Evolutionary conservation across 53 echinoderm and acorn worm species (phyloP).

Genomic region (Apostichopus leukothele): DNA sequence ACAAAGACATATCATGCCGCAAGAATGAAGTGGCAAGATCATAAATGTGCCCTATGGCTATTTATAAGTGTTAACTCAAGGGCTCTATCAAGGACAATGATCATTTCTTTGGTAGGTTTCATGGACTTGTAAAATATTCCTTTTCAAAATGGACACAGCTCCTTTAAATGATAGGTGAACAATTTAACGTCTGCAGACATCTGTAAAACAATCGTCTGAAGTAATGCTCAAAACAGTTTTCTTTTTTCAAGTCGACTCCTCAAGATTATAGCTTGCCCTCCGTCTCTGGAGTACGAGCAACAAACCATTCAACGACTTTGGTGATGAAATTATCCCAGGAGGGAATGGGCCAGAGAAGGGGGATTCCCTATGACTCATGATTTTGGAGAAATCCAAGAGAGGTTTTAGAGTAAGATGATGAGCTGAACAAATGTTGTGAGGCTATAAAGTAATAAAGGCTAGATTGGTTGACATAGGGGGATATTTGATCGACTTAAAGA

Average conservation of each 20-base stretch:
- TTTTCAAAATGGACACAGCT: neutral
- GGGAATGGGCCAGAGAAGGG: neutral
- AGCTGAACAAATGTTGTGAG: slow-evolving; percentile 10
- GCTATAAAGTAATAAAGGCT: slow-evolving; percentile 6
- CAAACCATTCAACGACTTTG: slow-evolving; percentile 2
- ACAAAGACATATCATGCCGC: too few species aligned
- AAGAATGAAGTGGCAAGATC: too few species aligned
- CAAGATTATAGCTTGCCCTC: slow-evolving; percentile 6
- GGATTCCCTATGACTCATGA: slow-evolving; percentile 8
- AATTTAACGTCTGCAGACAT: slow-evolving; percentile 1
- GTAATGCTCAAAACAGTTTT: neutral
- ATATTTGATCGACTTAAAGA: slow-evolving; percentile 7
- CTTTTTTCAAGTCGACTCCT: slow-evolving; percentile 9
- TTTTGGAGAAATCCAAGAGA: slow-evolving; percentile 2
- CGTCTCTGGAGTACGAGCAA: slow-evolving; percentile 7
- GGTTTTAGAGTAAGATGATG: slow-evolving; percentile 7
- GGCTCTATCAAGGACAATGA: too few species aligned
- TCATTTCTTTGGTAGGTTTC: too few species aligned
- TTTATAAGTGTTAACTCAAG: too few species aligned
- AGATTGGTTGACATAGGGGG: slow-evolving; percentile 14
- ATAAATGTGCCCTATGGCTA: too few species aligned
- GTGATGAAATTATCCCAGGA: slow-evolving; percentile 11
- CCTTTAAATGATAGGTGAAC: slow-evolving; percentile 1
- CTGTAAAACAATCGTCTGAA: slow-evolving; percentile 11
- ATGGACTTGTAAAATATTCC: too few species aligned